Evolutionary conservation across 2,797 vertebrate genomes (phyloP).

Genomic region (Myripristis murdjan): DNA sequence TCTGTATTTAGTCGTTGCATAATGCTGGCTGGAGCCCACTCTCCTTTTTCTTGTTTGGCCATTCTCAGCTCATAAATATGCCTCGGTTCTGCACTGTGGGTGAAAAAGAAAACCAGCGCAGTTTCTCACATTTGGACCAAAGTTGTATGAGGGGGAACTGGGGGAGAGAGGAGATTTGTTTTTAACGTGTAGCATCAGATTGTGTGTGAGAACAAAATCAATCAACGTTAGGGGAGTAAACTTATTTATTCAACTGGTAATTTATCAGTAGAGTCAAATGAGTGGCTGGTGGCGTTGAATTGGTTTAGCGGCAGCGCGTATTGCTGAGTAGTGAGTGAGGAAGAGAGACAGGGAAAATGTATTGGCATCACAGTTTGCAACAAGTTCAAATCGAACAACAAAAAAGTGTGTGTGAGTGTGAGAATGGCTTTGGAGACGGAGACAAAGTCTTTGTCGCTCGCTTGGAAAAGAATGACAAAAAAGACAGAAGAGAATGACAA

Average conservation of each 20-base stretch:
- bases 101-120: conserved; percentile 38
- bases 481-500: conserved; percentile 46
- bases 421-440: conserved; percentile 42
- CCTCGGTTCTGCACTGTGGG: conserved; percentile 31
- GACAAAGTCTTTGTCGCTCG: conserved; percentile 40
- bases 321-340: not conserved
- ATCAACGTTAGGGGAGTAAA: no score
- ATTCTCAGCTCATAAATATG: conserved; percentile 50
- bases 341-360: conserved; percentile 2
- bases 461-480: conserved; percentile 40
- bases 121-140: conserved; percentile 26
- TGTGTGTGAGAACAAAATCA: not conserved
- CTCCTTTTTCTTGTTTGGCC: conserved; percentile 42
- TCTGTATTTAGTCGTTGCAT: conserved; percentile 42
- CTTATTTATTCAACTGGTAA: conserved; percentile 29
- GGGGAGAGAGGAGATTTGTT: not conserved
- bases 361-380: conserved; percentile 26
- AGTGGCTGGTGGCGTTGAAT: conserved; percentile 37
- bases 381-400: conserved; percentile 41
- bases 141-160: conserved; percentile 9
- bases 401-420: conserved; percentile 25
- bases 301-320: conserved; percentile 6
- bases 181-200: not conserved
- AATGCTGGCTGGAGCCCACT: conserved; percentile 39
- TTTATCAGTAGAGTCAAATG: conserved; percentile 26